These are phyloP conservation scores for Drosophila anomelani DNA, from an alignment of 2,888 invertebrate genomes.

Conservation along the genomic window DNA sequence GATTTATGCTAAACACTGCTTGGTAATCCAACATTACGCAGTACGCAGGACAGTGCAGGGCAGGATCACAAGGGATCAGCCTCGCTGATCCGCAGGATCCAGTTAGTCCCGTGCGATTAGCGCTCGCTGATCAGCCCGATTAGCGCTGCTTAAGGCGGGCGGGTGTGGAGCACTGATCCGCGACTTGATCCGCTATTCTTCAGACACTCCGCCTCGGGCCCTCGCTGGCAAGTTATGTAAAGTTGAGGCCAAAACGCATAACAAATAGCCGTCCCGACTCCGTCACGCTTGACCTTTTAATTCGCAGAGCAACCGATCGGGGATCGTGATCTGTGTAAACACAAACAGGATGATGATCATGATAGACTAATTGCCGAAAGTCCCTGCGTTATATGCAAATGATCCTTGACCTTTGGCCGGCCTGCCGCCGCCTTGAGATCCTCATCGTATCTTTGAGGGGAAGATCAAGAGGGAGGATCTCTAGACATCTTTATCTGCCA, in stretches of 20 bases:
- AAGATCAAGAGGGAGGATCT: conserved; percentile 22
- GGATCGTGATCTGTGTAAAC: conserved; percentile 35
- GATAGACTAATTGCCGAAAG: conserved; percentile 55
- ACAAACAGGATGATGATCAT: conserved; percentile 52
- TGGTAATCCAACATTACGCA: conserved; percentile 75
- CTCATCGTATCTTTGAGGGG: conserved; percentile 16
- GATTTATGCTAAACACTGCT: conserved; percentile 43
- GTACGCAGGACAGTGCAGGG: conserved; percentile 33
- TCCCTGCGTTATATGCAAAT: conserved; percentile 42
- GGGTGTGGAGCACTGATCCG: conserved; percentile 67
- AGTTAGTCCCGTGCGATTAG: conserved; percentile 52
- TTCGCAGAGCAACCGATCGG: conserved; percentile 45
- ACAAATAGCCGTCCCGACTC: conserved; percentile 36
- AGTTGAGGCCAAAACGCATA: conserved; percentile 61
- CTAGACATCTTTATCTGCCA: conserved; percentile 22
- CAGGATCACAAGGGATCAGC: conserved; percentile 60
- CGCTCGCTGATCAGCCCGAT: conserved; percentile 65
- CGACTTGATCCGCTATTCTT: conserved; percentile 4
- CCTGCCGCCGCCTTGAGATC: conserved; percentile 11
- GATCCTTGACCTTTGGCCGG: conserved; percentile 33
- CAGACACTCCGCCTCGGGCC: not conserved
- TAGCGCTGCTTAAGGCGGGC: conserved; percentile 66
- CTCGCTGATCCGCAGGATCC: conserved; percentile 63
- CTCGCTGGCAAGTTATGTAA: conserved; percentile 62
- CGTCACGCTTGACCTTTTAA: conserved; percentile 75